A percentile compares a stretch with the other conserved stretches of the same genome.
Evolutionary conservation across 2,888 invertebrate species (phyloP).

Genomic region (Colostygia pectinataria): DNA sequence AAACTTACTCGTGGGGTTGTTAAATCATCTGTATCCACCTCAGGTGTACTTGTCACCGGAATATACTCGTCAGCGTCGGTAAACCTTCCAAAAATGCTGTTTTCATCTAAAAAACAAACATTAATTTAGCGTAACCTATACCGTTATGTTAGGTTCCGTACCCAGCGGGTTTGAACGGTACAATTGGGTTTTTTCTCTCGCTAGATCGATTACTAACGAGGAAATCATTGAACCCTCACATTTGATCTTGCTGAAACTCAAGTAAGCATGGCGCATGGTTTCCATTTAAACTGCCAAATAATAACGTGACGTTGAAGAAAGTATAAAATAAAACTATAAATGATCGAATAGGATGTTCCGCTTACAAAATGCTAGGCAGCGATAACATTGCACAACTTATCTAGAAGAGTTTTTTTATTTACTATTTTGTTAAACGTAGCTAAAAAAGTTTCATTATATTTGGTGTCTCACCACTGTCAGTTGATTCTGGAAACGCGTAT

Average conservation of each 20-base stretch:
- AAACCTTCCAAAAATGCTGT: conserved; percentile 74
- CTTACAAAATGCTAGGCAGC: too few species aligned
- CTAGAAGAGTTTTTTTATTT: too few species aligned
- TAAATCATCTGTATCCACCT: conserved; percentile 42
- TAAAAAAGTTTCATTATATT: background rate
- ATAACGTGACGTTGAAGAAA: too few species aligned
- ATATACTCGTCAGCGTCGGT: conserved; percentile 53
- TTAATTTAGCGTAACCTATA: conserved; percentile 21
- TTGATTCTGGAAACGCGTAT: conserved; percentile 46
- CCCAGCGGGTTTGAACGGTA: conserved; percentile 3
- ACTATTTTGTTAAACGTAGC: background rate
- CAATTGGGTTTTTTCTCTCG: background rate
- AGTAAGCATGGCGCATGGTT: too few species aligned
- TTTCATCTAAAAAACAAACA: conserved; percentile 61
- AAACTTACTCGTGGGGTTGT: conserved; percentile 55
- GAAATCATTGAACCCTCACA: background rate
- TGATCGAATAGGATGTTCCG: too few species aligned
- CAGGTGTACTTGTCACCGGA: conserved; percentile 41
- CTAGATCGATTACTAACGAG: conserved; percentile 2
- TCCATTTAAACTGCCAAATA: too few species aligned
- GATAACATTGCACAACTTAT: too few species aligned
- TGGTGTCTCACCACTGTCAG: conserved; percentile 62
- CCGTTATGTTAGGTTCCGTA: background rate
- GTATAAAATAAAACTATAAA: too few species aligned
- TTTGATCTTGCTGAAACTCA: background rate